A percentile compares a stretch with the other conserved stretches of the same genome.
These are phyloP conservation scores for Thalassaphorura encarpata DNA, from an alignment of 1,140 invertebrate species.

Conservation along the genomic window DNA sequence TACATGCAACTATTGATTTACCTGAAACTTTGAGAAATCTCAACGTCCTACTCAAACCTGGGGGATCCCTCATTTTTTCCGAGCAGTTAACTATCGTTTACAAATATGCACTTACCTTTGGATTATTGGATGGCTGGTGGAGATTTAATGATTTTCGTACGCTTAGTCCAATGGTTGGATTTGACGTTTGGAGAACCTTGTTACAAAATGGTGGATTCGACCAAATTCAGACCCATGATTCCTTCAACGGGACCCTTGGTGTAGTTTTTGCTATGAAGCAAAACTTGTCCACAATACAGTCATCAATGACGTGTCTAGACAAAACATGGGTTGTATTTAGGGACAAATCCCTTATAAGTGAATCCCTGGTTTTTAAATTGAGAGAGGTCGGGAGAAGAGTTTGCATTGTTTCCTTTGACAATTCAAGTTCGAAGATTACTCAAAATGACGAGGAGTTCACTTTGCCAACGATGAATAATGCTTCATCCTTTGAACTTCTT, in stretches of 20 bases:
- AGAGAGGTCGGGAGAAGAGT: background rate
- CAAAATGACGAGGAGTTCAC: too few species aligned
- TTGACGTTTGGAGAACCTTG: background rate
- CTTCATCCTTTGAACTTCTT: too few species aligned
- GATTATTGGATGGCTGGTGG: slow-evolving; percentile 9
- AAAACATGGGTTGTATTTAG: slow-evolving; percentile 9
- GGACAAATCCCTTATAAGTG: background rate
- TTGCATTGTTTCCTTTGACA: background rate
- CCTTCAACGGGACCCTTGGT: background rate
- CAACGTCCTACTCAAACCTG: background rate
- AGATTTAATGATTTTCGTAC: slow-evolving; percentile 5
- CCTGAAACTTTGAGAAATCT: slow-evolving; percentile 4
- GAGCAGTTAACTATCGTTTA: background rate
- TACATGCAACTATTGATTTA: slow-evolving; percentile 15
- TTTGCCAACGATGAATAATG: too few species aligned
- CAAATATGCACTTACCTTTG: background rate
- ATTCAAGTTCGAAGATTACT: too few species aligned
- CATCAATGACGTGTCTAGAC: too few species aligned
- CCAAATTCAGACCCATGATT: background rate
- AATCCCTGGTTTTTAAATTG: background rate
- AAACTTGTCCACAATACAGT: too few species aligned
- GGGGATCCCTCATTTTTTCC: background rate
- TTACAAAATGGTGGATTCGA: background rate
- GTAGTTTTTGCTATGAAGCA: too few species aligned
- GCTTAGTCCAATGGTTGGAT: background rate